phyloP scores from a whole-genome alignment of 2,113 vertebrate species.

The Conger conger region DNA sequence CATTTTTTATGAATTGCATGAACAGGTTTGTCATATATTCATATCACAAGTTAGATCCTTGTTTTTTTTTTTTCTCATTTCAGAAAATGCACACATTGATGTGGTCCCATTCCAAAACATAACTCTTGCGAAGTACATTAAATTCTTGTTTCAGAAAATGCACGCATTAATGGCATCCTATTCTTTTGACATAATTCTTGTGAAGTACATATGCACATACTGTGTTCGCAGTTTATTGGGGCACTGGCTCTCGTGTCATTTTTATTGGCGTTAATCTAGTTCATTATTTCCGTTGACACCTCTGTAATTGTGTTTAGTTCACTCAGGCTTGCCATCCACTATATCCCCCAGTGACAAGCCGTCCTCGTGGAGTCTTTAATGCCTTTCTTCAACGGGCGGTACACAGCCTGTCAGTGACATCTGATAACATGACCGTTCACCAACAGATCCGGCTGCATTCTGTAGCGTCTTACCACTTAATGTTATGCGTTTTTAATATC shows the following conservation, averaged over 20 bases:
- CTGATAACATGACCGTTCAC: neutral
- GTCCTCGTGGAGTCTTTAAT: neutral
- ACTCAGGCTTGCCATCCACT: neutral
- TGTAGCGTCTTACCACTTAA: too few relatives aligned
- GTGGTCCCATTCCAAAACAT: slow-evolving; percentile 39
- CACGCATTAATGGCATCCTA: neutral
- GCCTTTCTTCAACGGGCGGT: neutral
- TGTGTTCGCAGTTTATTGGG: slow-evolving; percentile 30
- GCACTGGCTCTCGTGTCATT: slow-evolving; percentile 30
- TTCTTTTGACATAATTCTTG: slow-evolving; percentile 43
- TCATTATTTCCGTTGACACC: slow-evolving; percentile 22
- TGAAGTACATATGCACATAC: slow-evolving; percentile 21
- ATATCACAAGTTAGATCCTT: too few relatives aligned
- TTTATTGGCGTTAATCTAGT: slow-evolving; percentile 36
- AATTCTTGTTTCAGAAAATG: neutral
- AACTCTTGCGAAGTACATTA: slow-evolving; percentile 28
- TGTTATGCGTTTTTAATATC: too few relatives aligned
- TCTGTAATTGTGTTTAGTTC: slow-evolving; percentile 20
- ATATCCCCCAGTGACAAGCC: neutral
- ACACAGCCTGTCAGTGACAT: neutral
- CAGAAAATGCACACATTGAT: neutral
- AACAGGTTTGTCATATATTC: too few relatives aligned
- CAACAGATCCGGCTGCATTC: neutral
- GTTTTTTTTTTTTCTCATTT: neutral
- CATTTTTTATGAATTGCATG: neutral